Conservation (phyloP, 1,140 invertebrate genomes). For the Phenacoccus solenopsis region DNA sequence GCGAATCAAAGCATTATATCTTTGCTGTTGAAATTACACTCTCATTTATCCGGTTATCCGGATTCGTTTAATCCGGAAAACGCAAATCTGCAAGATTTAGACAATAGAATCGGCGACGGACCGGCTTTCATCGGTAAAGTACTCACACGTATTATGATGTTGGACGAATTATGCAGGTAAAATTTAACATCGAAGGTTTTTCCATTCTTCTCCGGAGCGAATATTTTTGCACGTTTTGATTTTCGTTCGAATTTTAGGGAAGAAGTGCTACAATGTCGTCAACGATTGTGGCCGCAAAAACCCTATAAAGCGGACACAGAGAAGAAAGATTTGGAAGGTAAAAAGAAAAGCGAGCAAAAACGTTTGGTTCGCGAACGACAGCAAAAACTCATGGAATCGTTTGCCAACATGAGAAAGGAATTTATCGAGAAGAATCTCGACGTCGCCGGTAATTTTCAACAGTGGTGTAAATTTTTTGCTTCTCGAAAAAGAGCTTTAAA, state of each 20-base stretch:
- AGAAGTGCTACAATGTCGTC: constrained; percentile 50
- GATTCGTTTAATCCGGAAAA: constrained; percentile 59
- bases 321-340: constrained; percentile 52
- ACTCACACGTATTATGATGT: constrained; percentile 52
- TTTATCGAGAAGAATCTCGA: constrained; percentile 79
- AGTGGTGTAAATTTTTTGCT: too few relatives aligned
- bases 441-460: constrained; percentile 29
- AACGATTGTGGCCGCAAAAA: constrained; percentile 56
- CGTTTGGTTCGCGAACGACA: constrained; percentile 76
- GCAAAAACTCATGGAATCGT: constrained; percentile 82
- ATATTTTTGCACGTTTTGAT: neutral
- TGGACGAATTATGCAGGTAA: constrained; percentile 49
- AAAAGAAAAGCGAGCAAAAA: constrained; percentile 65
- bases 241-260: constrained; percentile 34
- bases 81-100: constrained; percentile 30
- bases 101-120: constrained; percentile 68
- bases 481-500: too few relatives aligned
- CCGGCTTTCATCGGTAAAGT: constrained; percentile 70
- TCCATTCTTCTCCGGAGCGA: neutral
- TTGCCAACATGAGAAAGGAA: constrained; percentile 78
- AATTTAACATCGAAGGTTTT: neutral
- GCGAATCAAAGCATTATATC: constrained; percentile 82
- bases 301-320: constrained; percentile 63
- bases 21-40: constrained; percentile 81
- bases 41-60: constrained; percentile 66